A percentile compares a stretch with the other conserved stretches of the same genome.
Conservation (phyloP, 1,140 invertebrate genomes). For the Aphelenchoides avenae region DNA sequence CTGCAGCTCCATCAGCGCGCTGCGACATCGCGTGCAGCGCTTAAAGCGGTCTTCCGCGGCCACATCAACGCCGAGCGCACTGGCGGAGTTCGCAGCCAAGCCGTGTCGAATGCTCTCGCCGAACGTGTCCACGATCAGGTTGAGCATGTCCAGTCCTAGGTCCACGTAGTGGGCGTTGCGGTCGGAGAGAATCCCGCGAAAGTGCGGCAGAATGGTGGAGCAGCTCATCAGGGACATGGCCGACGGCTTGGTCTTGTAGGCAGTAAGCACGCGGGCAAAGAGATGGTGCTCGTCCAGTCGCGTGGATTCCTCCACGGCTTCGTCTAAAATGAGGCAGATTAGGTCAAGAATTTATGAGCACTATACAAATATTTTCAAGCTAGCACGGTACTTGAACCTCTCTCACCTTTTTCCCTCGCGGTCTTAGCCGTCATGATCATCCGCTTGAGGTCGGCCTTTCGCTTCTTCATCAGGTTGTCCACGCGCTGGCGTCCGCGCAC, state of each 20-base stretch:
- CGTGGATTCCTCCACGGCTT: conserved; percentile 7
- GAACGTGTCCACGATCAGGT: conserved; percentile 11
- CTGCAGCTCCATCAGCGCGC: conserved; percentile 13
- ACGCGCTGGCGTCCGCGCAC: conserved; percentile 1
- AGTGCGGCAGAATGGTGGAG: conserved; percentile 1
- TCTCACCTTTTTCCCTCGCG: conserved; percentile 21
- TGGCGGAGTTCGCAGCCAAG: conserved; percentile 5
- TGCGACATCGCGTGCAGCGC: conserved; percentile 3
- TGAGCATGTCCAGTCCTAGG: conserved; percentile 15
- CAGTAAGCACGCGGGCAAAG: conserved; percentile 9
- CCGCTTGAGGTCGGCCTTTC: conserved; percentile 13
- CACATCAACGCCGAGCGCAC: conserved; percentile 13
- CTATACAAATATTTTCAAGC: too few relatives aligned
- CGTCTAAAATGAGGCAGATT: conserved; percentile 24
- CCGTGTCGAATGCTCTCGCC: conserved; percentile 10
- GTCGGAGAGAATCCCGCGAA: conserved; percentile 8
- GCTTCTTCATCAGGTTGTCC: conserved; percentile 17
- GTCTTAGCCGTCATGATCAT: conserved; percentile 7
- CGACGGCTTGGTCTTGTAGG: conserved; percentile 2
- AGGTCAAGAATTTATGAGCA: too few relatives aligned
- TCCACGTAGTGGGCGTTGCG: conserved; percentile 16
- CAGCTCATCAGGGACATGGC: background rate
- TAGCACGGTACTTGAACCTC: conserved; percentile 15
- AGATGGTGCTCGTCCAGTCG: conserved; percentile 7
- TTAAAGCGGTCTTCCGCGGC: conserved; percentile 8